Evolutionary conservation across 2,888 invertebrate genomes (phyloP), one percentile per base, ranked within the genome.

Genomic region (Rotaria macrura): DNA sequence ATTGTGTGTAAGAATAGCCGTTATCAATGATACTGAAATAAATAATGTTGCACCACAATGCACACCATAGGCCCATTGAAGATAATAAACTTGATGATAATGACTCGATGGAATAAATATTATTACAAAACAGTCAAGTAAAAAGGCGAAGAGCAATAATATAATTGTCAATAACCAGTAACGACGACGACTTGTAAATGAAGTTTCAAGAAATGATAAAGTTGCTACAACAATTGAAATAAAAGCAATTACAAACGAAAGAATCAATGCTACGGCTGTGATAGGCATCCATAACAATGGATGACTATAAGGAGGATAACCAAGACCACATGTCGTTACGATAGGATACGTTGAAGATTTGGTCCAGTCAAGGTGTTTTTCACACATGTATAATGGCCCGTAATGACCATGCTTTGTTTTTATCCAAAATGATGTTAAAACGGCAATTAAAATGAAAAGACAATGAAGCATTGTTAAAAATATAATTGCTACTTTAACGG

Each of bases 11-110:
- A 79, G 79, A 43, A 79, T 43, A 43, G 79, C 79, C 14, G 43
- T 43, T 43, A 79, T 79, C n/a, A 43, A 79, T 5, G 79, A 40
- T 2, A 43, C 43, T 43, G n/a, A 79, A 43, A 79, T 79, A 79
- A 79, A 79, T 79, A 79, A 79, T 43, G 79, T 79, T 79, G 79
- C 79, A 43, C 79, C 79, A 43, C 40, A 79, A 79, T 43, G 43
- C 4, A 79, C 23, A n/a, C 79, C 79, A 79, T 79, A 79, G 40
- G 79, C 79, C 79, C 79, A 79, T 79, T 79, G 79, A 14, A 79
- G 43, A 79, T 25, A n/a, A 79, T 43, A 79, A 4, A 43, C 17
- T n/a, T 79, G 79, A 0, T 43, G 40, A n/a, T 25, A 25, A 79
- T 79, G 43, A 79, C 10, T 43, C 14, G 43, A n/a, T 79, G 79